Evolutionary conservation across 2,888 invertebrate species (phyloP), one percentile per base, ranked within the genome.

Genomic region (Chromoteleia sp.): DNA sequence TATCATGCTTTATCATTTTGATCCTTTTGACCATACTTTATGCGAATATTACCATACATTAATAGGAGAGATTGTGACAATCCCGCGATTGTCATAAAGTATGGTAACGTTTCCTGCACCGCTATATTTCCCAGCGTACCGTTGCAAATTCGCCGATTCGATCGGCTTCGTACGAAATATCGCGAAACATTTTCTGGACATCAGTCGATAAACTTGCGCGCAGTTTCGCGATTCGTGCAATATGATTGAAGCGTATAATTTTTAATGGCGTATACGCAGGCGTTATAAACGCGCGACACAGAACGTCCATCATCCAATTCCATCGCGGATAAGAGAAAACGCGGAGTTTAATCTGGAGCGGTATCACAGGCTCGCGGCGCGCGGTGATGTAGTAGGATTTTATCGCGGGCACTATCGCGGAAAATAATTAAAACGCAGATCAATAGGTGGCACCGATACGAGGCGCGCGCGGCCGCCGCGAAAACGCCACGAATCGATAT

Each of bases 401-500:
- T 81, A 83, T 83, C 81, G 75, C 78, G 73, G 61, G 81, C 65
- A 81, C 83, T 83, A 83, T 68, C 85, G 81, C 78, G 82, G 84
- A 85, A 84, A 85, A 86, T 87, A 87, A 87, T 87, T 87, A 87
- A 87, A 87, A 87, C 81, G 48, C 83, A 84, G 85, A 87, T 86
- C 86, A 83, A 86, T 87, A 85, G 86, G 84, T 85, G 83, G 84
- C 58, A 50, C 71, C 71, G 10, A 65, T 52, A 43, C 65, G 56
- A 48, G 8, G 71, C 43, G 77, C 63, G 58, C 63, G 56, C 61
- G 68, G 52, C 54, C 43, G 54, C 25, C 41, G 59, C 73, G 21
- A 25, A 68, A 63, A 63, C 63, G 70, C 58, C 63, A 59, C 68
- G 54, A 78, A 82, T 82, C 82, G 78, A 82, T 82, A 78, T 74